Evolutionary conservation across 2,797 vertebrate genomes (phyloP), one percentile per base, ranked within the genome.

Genomic region (Thunnus albacares): DNA sequence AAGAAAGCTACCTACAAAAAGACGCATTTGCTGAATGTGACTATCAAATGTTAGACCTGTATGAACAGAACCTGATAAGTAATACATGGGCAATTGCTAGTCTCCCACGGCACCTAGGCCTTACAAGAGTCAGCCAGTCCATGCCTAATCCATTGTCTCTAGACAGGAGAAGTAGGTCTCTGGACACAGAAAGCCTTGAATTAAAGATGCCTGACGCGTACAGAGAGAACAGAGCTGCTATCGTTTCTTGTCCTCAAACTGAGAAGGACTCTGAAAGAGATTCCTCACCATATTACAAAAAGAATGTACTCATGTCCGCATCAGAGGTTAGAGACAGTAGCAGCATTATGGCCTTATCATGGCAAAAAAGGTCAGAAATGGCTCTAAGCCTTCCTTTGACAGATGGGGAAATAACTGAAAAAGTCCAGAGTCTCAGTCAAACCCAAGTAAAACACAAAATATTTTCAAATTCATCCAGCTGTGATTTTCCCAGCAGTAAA

Each of bases 121-220:
- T 97, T 13, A 95, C 95, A 13, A 96, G 96, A 51, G 91, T 96
- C 18, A 93, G 91, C 82, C 96, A 96, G 71, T 90, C 96, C 52
- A 78, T 93, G 90, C 94, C 96, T 0, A 94, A 93, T 1, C 95
- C 96, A 0, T 94, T 98, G 93, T 96, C 97, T 14, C 56, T 96
- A 33, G 97, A 97, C 90, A 96, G 97, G 41, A 96, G 98, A 77
- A 99, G 98, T 85, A 96, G 97, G 20, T 99, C 98, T 6, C 94
- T 99, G 17, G 98, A 99, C 85, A 98, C 96, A 0, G 97, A 98
- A 85, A 95, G 95, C 85, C 94, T 98, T 83, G 97, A 98, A 67
- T 85, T 95, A 6, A 96, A 97, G 65, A 94, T 96, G 14, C 93
- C 94, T 0, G 95, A 92, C 53, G 62, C 90, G 1, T 95, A 94